Conservation (phyloP, 2,113 vertebrate species). For the Pygoscelis adeliae region DNA sequence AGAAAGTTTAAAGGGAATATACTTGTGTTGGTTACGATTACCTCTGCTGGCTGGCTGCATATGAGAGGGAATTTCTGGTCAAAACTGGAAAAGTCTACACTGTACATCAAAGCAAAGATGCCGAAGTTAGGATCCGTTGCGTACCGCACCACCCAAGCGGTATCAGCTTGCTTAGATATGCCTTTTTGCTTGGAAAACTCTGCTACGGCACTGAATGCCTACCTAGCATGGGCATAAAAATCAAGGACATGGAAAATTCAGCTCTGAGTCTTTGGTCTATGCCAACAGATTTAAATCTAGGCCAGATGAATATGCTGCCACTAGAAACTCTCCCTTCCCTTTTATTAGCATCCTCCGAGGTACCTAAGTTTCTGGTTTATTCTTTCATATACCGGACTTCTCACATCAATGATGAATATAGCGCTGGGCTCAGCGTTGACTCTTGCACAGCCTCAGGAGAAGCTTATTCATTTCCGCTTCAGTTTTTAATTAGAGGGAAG, state of each 20-base stretch:
- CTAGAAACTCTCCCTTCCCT: neutral
- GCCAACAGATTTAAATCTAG: neutral
- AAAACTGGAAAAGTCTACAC: neutral
- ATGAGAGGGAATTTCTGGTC: neutral
- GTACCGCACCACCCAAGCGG: fast-evolving
- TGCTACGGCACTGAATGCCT: neutral
- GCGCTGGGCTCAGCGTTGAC: neutral
- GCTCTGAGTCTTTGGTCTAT: neutral
- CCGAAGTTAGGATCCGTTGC: neutral
- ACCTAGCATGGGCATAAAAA: neutral
- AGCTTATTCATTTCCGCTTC: conserved; percentile 23
- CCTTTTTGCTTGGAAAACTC: neutral
- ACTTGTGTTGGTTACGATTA: fast-evolving
- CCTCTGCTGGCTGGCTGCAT: fast-evolving
- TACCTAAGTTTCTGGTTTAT: neutral
- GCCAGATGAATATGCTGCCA: neutral
- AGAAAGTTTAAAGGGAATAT: neutral
- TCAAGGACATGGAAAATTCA: neutral
- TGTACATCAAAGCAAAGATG: neutral
- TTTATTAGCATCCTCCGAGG: neutral
- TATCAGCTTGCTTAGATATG: neutral
- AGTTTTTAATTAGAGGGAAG: conserved; percentile 54
- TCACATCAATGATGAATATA: neutral
- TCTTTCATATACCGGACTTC: neutral
- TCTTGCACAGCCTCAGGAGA: neutral